Base-by-base conservation (phyloP, 37 sponge, comb jelly and placozoan genomes). In the Beroe ovata region DNA sequence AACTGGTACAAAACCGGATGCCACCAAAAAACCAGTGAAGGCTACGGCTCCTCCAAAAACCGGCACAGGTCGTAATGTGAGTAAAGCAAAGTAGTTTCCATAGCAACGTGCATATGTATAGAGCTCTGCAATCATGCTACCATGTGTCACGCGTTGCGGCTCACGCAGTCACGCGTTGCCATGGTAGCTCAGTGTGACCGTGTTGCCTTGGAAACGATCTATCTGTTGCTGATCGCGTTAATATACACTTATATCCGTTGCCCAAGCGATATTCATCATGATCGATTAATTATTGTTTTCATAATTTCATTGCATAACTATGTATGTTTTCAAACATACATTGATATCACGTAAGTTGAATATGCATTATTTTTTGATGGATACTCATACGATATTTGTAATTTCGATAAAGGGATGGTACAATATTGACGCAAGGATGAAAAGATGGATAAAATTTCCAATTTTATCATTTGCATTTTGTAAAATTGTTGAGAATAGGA, bases 1-100 rank as follows among this genome's bases (percentile, higher is more conserved):
- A 77, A 42, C 54, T 77, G 84, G 84, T 42, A 2, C 84, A 3
- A 77, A 77, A 40, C 20, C 84, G 8, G 84, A 77, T 3, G 47
- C 84, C 1, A 35, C 71, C 33, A 77, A 77, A 42, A 77, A 77
- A 42, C 84, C 84, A 77, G 54, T 42, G 54, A 77, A 77, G 84
- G 54, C 84, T 39, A 23, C 84, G 54, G 84, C 84, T 77, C 84
- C 84, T 0, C 84, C 84, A 33, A 77, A 77, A 42, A 23, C 84
- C 38, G 84, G 84, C 84, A 77, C 84, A 30, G 84, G 84, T 8
- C 84, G 84, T 8, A 77, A 77, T 36, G 84, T 77, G 38, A 77
- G 84, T 77, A 77, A 77, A 77, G 33, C 54, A 6, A 47, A 47
- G 54, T 47, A 47, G 54, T 6, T 47, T 47, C 54, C 54, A 6